A percentile compares a stretch with the other conserved stretches of the same genome.
Conservation (phyloP, 2,113 vertebrate genomes). For the Piprites chloris region DNA sequence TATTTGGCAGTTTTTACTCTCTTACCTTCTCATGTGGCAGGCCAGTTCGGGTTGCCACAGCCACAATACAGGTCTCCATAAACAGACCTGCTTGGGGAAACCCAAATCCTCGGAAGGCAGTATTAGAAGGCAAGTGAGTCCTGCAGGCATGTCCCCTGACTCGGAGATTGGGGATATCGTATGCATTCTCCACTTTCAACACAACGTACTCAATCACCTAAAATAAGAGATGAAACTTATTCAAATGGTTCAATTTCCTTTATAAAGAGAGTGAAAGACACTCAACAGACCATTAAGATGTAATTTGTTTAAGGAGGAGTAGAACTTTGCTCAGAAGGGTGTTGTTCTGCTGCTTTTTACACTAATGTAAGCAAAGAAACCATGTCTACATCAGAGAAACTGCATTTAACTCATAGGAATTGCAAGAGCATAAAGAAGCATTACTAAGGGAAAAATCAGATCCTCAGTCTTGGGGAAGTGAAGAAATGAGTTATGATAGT, state of each 20-base stretch:
- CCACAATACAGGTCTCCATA: conserved; percentile 77
- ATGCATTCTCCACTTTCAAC: conserved; percentile 79
- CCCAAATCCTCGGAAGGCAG: conserved; percentile 82
- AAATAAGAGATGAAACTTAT: background rate
- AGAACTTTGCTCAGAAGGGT: background rate
- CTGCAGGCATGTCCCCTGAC: conserved; percentile 72
- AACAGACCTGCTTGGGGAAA: conserved; percentile 77
- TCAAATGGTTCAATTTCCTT: background rate
- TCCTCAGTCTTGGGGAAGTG: background rate
- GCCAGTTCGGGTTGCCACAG: conserved; percentile 75
- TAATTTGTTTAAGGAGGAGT: background rate
- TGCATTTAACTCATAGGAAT: background rate
- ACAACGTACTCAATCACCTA: conserved; percentile 66
- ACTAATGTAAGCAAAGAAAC: background rate
- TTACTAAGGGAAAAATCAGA: background rate
- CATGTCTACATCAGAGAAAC: background rate
- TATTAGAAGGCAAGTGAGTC: conserved; percentile 88
- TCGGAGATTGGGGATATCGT: conserved; percentile 80
- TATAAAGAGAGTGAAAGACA: background rate
- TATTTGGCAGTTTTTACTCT: background rate
- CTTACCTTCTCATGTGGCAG: conserved; percentile 47
- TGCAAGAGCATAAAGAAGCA: background rate
- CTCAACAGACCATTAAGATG: background rate
- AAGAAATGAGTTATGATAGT: background rate
- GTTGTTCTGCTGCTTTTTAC: background rate